phyloP scores from a whole-genome alignment of 2,797 vertebrate species.

The Trachops cirrhosus region DNA sequence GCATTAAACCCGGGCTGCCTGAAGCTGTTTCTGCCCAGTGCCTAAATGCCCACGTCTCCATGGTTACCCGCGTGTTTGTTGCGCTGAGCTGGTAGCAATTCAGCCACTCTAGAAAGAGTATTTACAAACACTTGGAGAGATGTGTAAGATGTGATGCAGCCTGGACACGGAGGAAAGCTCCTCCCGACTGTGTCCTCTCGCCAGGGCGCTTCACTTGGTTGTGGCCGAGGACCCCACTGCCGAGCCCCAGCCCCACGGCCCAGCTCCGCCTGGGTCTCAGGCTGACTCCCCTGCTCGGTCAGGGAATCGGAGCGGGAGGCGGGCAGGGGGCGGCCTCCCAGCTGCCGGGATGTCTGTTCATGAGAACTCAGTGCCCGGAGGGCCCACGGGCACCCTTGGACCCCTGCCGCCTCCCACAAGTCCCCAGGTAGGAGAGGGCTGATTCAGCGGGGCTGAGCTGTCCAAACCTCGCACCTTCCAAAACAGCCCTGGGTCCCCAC shows the following conservation, averaged over 20 bases:
- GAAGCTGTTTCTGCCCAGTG: not conserved
- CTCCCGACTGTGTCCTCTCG: not conserved
- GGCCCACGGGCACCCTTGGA: rapidly evolving
- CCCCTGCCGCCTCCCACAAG: rapidly evolving
- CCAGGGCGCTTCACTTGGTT: too few relatives aligned
- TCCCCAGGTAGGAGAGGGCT: not conserved
- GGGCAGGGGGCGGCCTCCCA: not conserved
- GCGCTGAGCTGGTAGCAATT: not conserved
- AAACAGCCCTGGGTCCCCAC: too few relatives aligned
- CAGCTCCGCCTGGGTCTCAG: not conserved
- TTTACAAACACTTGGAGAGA: not conserved
- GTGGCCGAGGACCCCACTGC: not conserved
- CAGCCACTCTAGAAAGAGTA: too few relatives aligned
- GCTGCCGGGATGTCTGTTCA: rapidly evolving
- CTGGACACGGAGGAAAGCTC: rapidly evolving
- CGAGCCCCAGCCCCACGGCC: rapidly evolving
- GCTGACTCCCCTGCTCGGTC: too few relatives aligned
- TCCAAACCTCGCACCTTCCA: not conserved
- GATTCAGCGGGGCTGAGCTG: rapidly evolving
- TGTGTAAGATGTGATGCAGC: rapidly evolving
- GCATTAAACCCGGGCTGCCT: rapidly evolving
- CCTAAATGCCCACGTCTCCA: not conserved
- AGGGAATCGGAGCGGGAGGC: not conserved
- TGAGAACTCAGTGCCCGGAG: not conserved
- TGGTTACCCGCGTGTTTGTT: not conserved